Evolutionary conservation across 2,797 vertebrate species (phyloP), one percentile per base, ranked within the genome.

Genomic region (Scolopax rusticola): DNA sequence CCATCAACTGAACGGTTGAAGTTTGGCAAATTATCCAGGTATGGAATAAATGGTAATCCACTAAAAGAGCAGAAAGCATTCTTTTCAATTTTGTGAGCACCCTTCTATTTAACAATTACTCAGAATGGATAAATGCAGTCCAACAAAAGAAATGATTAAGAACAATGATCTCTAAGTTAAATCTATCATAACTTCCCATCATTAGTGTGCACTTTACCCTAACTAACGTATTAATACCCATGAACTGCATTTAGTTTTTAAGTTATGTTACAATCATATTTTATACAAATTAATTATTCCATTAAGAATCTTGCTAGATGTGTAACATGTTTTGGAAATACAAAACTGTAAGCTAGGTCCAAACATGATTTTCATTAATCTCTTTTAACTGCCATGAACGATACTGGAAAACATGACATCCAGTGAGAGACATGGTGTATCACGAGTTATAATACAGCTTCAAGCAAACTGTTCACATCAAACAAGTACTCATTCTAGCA

Each of bases 11-110:
- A 99, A 98, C 99, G 99, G 98, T 98, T 99, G 95, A 99, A 99
- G 97, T 98, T 98, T 98, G 99, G 99, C 99, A 99, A 98, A 98
- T 99, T 99, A 98, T 99, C 99, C 98, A 99, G 98, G 98, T 99
- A 99, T 83, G 99, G 98, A 99, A 99, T 99, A 98, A 99, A 99
- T 8, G 99, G 99, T 98, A 99, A 98, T 69, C 99, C 99, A 97
- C 99, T 99, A 97, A 71, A 97, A 88, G 59, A 70, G 90, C 8
- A 57, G 63, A 81, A 89, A 53, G 41, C 60, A 95, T 84, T 88
- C 50, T 24, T 84, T 90, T 94, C 64, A 96, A 23, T 80, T 74
- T 77, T 1, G 0, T 38, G 12, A 86, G n/a, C 48, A 91, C 28
- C 4, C 12, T 74, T 70, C 33, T 51, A 24, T 47, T 93, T n/a